Conservation (phyloP, 2,797 vertebrate genomes). For the Kryptolebias ocellatus region DNA sequence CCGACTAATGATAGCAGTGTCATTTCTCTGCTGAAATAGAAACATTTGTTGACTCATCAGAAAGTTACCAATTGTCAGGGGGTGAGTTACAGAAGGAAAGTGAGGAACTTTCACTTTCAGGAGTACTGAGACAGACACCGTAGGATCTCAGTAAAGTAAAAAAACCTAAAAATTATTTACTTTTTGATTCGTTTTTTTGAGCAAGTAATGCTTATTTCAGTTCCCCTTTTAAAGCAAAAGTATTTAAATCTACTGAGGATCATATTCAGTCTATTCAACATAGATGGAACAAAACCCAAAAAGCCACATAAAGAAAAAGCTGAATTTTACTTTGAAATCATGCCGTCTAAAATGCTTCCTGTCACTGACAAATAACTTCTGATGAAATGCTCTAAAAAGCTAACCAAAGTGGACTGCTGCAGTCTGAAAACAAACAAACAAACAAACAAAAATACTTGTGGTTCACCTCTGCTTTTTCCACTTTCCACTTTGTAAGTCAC, state of each 20-base stretch:
- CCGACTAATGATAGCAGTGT: background rate
- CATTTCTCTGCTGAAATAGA: background rate
- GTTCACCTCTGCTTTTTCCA: too few relatives aligned
- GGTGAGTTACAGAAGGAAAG: background rate
- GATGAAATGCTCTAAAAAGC: too few relatives aligned
- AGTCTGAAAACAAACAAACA: too few relatives aligned
- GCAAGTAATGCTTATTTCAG: background rate
- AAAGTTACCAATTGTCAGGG: background rate
- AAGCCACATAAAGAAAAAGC: background rate
- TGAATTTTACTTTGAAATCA: background rate
- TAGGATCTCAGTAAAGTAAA: background rate
- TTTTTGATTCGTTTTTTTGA: background rate
- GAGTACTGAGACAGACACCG: background rate
- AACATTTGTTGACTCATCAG: background rate
- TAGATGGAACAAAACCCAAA: background rate
- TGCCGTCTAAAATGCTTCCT: too few relatives aligned
- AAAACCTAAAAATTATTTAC: background rate
- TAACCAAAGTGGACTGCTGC: too few relatives aligned
- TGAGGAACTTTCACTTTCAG: slow-evolving; percentile 18
- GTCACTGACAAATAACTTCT: too few relatives aligned
- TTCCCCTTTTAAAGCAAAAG: background rate
- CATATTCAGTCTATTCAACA: background rate
- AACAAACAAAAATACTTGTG: too few relatives aligned
- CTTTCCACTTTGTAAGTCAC: too few relatives aligned
- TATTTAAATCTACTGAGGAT: background rate